Evolutionary conservation across 2,113 vertebrate species (phyloP), one percentile per base, ranked within the genome.

Genomic region (Pelmatolapia mariae): DNA sequence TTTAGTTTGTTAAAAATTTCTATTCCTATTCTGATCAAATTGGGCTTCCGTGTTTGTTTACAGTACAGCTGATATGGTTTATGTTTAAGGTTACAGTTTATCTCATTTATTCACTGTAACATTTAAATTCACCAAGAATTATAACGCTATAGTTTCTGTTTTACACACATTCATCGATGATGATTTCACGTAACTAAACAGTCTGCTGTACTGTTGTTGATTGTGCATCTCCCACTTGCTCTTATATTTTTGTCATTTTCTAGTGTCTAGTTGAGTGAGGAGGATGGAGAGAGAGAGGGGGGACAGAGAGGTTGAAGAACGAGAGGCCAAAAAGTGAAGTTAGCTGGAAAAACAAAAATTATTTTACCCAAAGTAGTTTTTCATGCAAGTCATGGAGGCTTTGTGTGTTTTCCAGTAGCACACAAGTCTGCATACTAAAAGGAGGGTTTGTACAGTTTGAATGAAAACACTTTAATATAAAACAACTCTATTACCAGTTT

Each of bases 271-370:
- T 11, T 63, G 2, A 7, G 59, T 63, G 10, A 63, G 31, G 0
- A n/a, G 6, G 59, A 63, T 63, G 59, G 29, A 11, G 9, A 2
- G 15, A 1, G 22, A 2, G 26, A 0, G 13, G 6, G 15, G 13
- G 2, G 3, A 2, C 9, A 63, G 16, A 33, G 16, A 0, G 9
- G 59, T 19, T 63, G 9, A 36, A 7, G 59, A 36, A 63, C 1
- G 0, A 7, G 31, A n/a, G 31, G 36, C 6, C 31, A 36, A 12
- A 63, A 36, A 36, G 4, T 63, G 18, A 63, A 0, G 6, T 0
- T 63, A n/a, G 3, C 59, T n/a, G 0, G 31, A 63, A 63, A 63
- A 63, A 63, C 29, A 3, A 63, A 63, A 4, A 24, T 26, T 13
- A 56, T 56, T 26, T 56, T 56, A 56, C 24, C 22, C 11, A 56